Evolutionary conservation across 2,888 invertebrate genomes (phyloP).

Genomic region (Polia nebulosa): DNA sequence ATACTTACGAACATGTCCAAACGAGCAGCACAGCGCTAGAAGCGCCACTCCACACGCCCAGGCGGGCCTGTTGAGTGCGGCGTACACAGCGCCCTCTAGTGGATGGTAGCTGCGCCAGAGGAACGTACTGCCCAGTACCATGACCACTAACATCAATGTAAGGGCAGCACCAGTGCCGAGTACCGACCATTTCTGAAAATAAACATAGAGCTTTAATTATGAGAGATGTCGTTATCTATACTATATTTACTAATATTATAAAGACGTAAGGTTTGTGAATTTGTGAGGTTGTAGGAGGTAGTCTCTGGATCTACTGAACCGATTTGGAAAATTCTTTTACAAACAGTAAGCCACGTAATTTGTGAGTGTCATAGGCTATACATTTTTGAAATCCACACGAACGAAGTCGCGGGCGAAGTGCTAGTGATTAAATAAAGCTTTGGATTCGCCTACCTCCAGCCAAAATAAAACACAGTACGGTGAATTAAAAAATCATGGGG

Average conservation of each 20-base stretch:
- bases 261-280: too few relatives aligned
- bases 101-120: conserved; percentile 88
- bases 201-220: not conserved
- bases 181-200: conserved; percentile 86
- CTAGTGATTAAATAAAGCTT: not conserved
- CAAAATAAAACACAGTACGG: too few relatives aligned
- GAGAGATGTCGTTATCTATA: not conserved
- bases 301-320: too few relatives aligned
- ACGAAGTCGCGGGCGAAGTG: too few relatives aligned
- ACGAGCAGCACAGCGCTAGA: conserved; percentile 88
- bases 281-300: too few relatives aligned
- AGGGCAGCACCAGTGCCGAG: conserved; percentile 82
- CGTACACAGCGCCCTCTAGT: conserved; percentile 90
- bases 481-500: too few relatives aligned
- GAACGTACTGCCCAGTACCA: conserved; percentile 88
- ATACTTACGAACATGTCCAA: conserved; percentile 90
- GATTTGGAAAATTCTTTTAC: too few relatives aligned
- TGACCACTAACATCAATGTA: conserved; percentile 83
- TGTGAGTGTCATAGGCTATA: too few relatives aligned
- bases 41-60: conserved; percentile 89
- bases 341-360: too few relatives aligned
- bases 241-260: too few relatives aligned
- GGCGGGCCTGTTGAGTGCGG: conserved; percentile 89
- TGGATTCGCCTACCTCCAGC: too few relatives aligned
- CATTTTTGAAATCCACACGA: too few relatives aligned